Conservation (phyloP, 2,888 invertebrate genomes). For the Himalopsyche japonica region DNA sequence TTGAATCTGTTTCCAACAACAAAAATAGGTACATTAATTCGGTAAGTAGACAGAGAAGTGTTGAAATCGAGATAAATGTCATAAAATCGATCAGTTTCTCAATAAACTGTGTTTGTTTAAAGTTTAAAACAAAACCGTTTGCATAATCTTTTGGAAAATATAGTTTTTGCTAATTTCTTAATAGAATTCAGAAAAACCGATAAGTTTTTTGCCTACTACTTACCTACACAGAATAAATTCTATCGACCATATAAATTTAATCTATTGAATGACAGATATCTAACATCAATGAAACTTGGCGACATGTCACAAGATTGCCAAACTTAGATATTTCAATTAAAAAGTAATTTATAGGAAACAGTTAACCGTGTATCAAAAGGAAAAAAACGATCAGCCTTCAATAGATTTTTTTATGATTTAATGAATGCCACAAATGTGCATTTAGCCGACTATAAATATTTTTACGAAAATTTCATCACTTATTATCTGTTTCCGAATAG, state of each 20-base stretch:
- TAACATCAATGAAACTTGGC: too few species aligned
- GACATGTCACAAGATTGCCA: too few species aligned
- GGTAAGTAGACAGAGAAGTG: neutral
- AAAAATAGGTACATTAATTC: too few species aligned
- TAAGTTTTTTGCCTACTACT: neutral
- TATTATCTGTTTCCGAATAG: neutral
- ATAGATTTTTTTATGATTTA: too few species aligned
- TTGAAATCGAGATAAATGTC: neutral
- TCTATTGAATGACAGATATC: neutral
- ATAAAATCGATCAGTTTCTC: neutral
- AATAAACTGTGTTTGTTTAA: neutral
- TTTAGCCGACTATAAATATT: too few species aligned
- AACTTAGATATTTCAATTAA: too few species aligned
- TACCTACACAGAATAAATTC: neutral
- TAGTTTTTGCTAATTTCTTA: neutral
- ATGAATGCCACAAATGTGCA: too few species aligned
- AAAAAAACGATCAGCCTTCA: too few species aligned
- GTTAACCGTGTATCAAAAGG: too few species aligned
- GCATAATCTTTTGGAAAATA: neutral
- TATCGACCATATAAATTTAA: neutral
- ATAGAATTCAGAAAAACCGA: neutral
- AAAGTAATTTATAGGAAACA: too few species aligned
- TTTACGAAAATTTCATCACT: too few species aligned
- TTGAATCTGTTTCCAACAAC: too few species aligned
- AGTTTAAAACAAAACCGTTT: neutral